Conservation (phyloP, 2,113 vertebrate species). For the Rhineura floridana region DNA sequence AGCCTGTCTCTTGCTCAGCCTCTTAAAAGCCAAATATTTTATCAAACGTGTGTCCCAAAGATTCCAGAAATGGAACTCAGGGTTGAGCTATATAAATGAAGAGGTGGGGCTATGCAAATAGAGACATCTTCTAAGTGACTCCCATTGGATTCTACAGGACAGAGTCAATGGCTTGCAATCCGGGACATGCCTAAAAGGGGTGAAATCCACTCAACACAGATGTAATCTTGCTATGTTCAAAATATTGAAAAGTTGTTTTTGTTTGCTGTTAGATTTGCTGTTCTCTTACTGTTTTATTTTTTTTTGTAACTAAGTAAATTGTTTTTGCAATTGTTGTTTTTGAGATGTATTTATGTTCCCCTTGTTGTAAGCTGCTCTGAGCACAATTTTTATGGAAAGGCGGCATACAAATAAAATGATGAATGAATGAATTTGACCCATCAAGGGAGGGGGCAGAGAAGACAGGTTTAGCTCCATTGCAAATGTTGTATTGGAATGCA, state of each 20-base stretch:
- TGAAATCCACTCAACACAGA: background rate
- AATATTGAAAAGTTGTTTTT: too few species aligned
- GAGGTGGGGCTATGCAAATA: background rate
- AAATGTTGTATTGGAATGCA: background rate
- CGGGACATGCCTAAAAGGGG: background rate
- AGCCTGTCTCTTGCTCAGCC: too few species aligned
- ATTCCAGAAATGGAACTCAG: background rate
- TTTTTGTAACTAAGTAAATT: too few species aligned
- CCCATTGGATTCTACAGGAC: background rate
- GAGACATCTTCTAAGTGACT: background rate
- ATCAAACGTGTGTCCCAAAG: too few species aligned
- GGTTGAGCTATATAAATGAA: background rate
- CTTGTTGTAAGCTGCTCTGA: too few species aligned
- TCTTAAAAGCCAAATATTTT: background rate
- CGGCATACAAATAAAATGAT: too few species aligned
- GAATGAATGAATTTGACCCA: background rate
- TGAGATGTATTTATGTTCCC: too few species aligned
- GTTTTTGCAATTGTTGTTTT: too few species aligned
- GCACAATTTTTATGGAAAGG: too few species aligned
- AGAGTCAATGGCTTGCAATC: background rate
- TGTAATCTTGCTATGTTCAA: too few species aligned
- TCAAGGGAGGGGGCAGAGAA: background rate
- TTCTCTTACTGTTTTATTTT: too few species aligned
- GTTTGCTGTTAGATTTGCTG: too few species aligned
- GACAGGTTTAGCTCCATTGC: background rate